Evolutionary conservation across 2,888 invertebrate genomes (phyloP).

Genomic region (Drosophila infuscata): DNA sequence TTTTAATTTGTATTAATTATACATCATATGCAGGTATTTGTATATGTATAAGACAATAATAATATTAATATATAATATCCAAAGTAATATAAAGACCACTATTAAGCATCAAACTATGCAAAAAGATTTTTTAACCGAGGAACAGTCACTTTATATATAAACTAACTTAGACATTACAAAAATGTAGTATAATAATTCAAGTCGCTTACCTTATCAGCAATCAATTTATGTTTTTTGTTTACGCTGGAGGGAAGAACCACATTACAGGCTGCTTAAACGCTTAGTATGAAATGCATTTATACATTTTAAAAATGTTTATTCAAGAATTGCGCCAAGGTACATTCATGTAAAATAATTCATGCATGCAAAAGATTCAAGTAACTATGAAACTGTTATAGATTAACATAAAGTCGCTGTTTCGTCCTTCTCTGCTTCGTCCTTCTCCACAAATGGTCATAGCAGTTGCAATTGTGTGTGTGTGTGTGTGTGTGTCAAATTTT

Average conservation of each 20-base stretch:
- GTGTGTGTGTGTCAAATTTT: conserved; percentile 18
- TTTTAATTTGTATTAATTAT: background rate
- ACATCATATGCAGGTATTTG: background rate
- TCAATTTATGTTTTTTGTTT: background rate
- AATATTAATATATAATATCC: background rate
- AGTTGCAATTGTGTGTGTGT: conserved; percentile 6
- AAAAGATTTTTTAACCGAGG: background rate
- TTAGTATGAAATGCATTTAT: background rate
- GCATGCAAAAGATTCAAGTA: conserved; percentile 2
- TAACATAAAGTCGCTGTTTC: background rate
- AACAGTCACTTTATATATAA: too few relatives aligned
- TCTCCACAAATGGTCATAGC: background rate
- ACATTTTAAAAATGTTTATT: background rate
- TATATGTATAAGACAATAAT: background rate
- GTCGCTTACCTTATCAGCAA: background rate
- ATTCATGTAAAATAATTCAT: background rate
- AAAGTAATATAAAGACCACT: background rate
- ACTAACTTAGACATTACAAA: background rate
- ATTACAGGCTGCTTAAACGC: background rate
- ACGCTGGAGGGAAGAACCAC: background rate
- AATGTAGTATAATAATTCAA: background rate
- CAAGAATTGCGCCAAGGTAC: background rate
- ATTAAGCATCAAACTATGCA: too few relatives aligned
- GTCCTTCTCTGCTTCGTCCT: background rate
- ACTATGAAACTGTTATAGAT: conserved; percentile 7